Evolutionary conservation across 1,140 invertebrate species (phyloP).

Genomic region (Wasmannia auropunctata): DNA sequence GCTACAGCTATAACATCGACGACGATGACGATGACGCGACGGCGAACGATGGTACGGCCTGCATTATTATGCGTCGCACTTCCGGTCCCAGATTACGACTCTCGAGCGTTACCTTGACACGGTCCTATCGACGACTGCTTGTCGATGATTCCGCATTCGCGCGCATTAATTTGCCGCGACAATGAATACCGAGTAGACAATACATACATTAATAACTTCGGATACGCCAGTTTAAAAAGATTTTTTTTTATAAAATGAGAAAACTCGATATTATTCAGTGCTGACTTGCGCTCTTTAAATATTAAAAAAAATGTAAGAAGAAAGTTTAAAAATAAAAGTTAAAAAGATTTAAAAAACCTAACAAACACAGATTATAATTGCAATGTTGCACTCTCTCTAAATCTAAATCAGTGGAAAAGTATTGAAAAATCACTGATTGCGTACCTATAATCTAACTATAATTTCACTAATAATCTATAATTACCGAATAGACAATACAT

Average conservation of each 20-base stretch:
- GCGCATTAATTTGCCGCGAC: constrained; percentile 13
- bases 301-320: neutral
- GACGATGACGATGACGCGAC: constrained; percentile 55
- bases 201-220: neutral
- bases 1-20: neutral
- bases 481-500: neutral
- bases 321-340: neutral
- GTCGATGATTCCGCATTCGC: constrained; percentile 43
- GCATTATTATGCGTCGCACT: constrained; percentile 70
- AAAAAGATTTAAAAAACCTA: no score
- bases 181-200: neutral
- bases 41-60: constrained; percentile 54
- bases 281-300: neutral
- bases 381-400: no score
- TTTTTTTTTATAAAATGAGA: neutral
- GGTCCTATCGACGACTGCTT: constrained; percentile 24
- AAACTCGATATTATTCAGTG: neutral
- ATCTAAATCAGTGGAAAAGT: no score
- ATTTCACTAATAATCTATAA: no score
- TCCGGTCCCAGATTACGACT: constrained; percentile 64
- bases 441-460: no score
- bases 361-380: no score
- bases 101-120: constrained; percentile 57
- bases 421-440: no score
- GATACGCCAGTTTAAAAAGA: neutral